Percentiles rank a stretch among this genome's conserved stretches.
These are phyloP conservation scores for Melanotaenia duboulayi DNA, from an alignment of 2,113 vertebrate genomes.

Conservation along the genomic window DNA sequence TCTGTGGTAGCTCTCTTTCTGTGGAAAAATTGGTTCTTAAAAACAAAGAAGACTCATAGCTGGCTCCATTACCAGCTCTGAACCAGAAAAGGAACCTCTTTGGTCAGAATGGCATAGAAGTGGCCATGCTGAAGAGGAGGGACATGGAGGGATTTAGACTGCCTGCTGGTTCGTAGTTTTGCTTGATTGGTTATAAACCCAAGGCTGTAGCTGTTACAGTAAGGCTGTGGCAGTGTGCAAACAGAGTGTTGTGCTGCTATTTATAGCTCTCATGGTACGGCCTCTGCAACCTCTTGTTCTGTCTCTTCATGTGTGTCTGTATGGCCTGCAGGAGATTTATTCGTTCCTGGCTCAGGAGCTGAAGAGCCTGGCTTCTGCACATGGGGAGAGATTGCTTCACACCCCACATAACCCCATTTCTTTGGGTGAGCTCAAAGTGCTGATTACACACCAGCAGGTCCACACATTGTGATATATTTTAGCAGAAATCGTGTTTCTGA, in stretches of 20 bases:
- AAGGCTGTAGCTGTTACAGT: constrained; percentile 46
- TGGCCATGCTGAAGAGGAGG: neutral
- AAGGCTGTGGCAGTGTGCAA: constrained; percentile 39
- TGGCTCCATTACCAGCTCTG: neutral
- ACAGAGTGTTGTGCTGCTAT: constrained; percentile 52
- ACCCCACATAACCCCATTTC: constrained; percentile 97
- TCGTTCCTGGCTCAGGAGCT: constrained; percentile 89
- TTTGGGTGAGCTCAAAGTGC: constrained; percentile 84
- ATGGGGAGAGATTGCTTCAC: constrained; percentile 90
- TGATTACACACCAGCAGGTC: neutral
- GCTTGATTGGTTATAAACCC: constrained; percentile 63
- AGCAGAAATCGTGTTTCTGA: neutral
- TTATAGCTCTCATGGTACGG: constrained; percentile 48
- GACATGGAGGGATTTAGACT: neutral
- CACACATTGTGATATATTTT: neutral
- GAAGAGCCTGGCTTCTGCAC: constrained; percentile 87
- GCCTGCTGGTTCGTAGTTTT: constrained; percentile 38
- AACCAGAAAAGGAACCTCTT: neutral
- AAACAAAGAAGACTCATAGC: neutral
- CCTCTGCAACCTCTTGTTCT: constrained; percentile 15
- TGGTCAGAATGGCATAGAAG: neutral
- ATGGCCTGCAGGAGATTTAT: constrained; percentile 91
- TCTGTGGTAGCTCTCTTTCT: too few relatives aligned
- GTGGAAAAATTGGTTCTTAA: too few relatives aligned
- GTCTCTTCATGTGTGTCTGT: constrained; percentile 44